Evolutionary conservation across 2,888 invertebrate species (phyloP), one percentile per base, ranked within the genome.

Genomic region (Acrobasis suavella): DNA sequence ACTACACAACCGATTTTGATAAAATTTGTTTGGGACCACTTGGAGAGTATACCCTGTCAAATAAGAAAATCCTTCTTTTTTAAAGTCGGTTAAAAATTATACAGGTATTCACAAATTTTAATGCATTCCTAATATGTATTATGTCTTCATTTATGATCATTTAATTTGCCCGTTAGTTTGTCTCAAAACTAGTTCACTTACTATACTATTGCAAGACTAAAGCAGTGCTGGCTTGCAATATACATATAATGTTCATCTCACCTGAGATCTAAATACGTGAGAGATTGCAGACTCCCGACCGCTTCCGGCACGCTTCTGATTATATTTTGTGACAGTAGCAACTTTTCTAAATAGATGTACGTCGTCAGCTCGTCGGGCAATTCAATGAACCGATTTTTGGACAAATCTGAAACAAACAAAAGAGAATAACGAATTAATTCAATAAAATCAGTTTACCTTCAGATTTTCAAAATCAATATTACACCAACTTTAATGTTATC

Each of bases 181-280:
- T 32, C 32, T 32, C 46, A 46, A 14, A 46, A 46, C 10, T 46
- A 46, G 46, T 46, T 14, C n/a, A 46, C 46, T 14, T 9, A 42
- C 42, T 14, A 42, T 14, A 46, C 2, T n/a, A n/a, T n/a, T n/a
- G n/a, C 14, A 3, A 46, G 46, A n/a, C 22, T 52, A 16, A 16
- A 16, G 1, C 9, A 9, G 50, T 39, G n/a, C 15, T 22, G 22
- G 22, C 22, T 22, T 22, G 22, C 22, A 22, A 22, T 22, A 22
- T n/a, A n/a, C n/a, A n/a, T n/a, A n/a, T n/a, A 39, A 59, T 59
- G n/a, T 46, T 17, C 14, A 55, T 12, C 85, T 83, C 82, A 96
- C 96, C 96, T 97, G 87, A 98, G 94, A 93, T 98, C 98, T 86
- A 98, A 94, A 90, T 96, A 96, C 73, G 96, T 97, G 64, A 98